phyloP scores from a whole-genome alignment of 1,140 invertebrate genomes.

The Drosophila persimilis region DNA sequence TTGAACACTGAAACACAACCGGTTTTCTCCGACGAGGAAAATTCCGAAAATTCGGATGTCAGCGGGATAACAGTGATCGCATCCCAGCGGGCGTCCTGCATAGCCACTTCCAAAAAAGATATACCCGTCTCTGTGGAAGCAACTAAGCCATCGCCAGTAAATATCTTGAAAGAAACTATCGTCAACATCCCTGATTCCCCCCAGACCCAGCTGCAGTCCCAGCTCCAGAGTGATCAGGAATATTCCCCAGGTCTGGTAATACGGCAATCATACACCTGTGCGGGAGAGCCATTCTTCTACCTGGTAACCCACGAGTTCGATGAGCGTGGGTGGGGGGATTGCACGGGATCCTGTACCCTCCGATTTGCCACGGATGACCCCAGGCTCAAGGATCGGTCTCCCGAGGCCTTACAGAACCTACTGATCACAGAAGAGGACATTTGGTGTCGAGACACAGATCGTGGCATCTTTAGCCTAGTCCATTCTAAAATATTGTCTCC shows the following conservation, averaged over 20 bases:
- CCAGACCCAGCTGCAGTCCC: too few relatives aligned
- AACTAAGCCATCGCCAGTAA: too few relatives aligned
- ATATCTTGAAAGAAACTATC: too few relatives aligned
- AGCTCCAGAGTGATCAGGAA: background rate
- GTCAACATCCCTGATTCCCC: too few relatives aligned
- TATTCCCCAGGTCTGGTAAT: conserved; percentile 14
- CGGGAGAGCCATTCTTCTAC: conserved; percentile 21
- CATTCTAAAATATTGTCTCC: background rate
- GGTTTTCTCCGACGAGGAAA: conserved; percentile 5
- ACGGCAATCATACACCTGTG: conserved; percentile 10
- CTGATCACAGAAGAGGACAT: conserved; percentile 24
- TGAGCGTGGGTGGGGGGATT: background rate
- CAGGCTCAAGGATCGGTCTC: conserved; percentile 31
- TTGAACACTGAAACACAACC: background rate
- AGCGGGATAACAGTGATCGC: conserved; percentile 8
- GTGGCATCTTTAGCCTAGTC: conserved; percentile 10
- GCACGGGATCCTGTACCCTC: conserved; percentile 33
- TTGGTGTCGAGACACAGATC: conserved; percentile 28
- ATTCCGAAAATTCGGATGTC: background rate
- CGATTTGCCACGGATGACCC: conserved; percentile 34
- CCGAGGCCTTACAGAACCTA: conserved; percentile 21
- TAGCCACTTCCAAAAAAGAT: background rate
- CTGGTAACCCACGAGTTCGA: conserved; percentile 46
- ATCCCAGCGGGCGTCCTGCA: too few relatives aligned
- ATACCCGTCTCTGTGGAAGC: too few relatives aligned